A percentile compares a stretch with the other conserved stretches of the same genome.
phyloP scores from a whole-genome alignment of 2,113 vertebrate genomes.

The Aleadryas rufinucha region DNA sequence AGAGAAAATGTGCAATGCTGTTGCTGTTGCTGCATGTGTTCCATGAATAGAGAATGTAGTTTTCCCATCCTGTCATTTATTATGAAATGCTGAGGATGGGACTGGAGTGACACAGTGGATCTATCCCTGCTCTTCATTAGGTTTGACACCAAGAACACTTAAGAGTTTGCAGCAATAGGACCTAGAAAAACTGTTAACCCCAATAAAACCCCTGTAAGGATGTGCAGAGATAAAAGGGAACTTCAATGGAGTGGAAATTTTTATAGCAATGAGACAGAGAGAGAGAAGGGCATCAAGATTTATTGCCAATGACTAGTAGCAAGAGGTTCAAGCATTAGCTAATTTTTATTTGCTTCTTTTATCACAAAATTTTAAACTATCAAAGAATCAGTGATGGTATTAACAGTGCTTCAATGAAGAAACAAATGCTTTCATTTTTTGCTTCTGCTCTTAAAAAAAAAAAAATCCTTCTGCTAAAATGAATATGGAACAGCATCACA shows the following conservation, averaged over 20 bases:
- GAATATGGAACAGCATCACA: constrained; percentile 54
- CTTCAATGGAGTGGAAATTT: neutral
- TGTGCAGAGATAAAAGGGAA: constrained; percentile 19
- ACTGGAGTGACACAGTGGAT: neutral
- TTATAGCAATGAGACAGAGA: neutral
- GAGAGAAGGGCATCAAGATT: neutral
- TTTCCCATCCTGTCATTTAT: neutral
- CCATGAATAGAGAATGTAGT: neutral
- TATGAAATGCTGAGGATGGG: neutral
- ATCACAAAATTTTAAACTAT: neutral
- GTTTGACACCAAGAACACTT: neutral
- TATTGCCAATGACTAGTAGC: neutral
- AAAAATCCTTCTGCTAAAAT: constrained; percentile 1
- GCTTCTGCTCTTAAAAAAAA: neutral
- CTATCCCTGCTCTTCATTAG: neutral
- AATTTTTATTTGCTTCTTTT: constrained; percentile 48
- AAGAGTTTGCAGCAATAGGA: neutral
- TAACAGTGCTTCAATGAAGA: neutral
- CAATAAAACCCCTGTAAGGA: constrained; percentile 20
- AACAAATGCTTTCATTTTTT: constrained; percentile 6
- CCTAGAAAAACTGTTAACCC: constrained; percentile 38
- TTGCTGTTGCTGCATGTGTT: neutral
- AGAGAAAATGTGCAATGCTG: neutral
- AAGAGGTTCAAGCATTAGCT: constrained; percentile 21
- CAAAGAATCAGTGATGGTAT: neutral